Conservation (phyloP, 2,797 vertebrate species). For the Melanogrammus aeglefinus region DNA sequence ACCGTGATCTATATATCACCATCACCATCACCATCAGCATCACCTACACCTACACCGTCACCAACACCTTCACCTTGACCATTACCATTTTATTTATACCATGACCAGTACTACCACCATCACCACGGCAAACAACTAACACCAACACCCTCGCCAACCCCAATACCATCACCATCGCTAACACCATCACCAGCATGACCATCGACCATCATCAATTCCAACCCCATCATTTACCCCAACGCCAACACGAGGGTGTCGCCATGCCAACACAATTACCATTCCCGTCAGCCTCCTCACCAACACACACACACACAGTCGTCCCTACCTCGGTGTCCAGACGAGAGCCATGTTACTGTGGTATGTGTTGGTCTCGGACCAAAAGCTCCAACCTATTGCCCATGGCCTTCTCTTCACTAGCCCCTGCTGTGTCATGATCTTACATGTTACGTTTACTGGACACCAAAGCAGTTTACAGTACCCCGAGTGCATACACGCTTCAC, state of each 20-base stretch:
- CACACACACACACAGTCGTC: neutral
- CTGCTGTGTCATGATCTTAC: neutral
- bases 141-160: too few relatives aligned
- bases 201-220: too few relatives aligned
- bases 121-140: too few relatives aligned
- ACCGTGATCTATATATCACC: neutral
- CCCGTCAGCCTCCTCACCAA: neutral
- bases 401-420: neutral
- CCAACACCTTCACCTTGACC: too few relatives aligned
- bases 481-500: neutral
- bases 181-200: neutral
- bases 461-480: conserved; percentile 15
- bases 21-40: neutral
- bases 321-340: neutral
- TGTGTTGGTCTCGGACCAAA: neutral
- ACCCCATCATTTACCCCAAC: neutral
- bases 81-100: too few relatives aligned
- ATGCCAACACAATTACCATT: neutral
- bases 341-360: neutral
- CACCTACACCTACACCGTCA: neutral
- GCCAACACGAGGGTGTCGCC: neutral
- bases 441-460: neutral
- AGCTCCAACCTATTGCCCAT: conserved; percentile 1
- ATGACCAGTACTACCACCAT: too few relatives aligned
- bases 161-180: too few relatives aligned